Conservation (phyloP, 2,888 invertebrate genomes). For the Strigamia transsilvanica region DNA sequence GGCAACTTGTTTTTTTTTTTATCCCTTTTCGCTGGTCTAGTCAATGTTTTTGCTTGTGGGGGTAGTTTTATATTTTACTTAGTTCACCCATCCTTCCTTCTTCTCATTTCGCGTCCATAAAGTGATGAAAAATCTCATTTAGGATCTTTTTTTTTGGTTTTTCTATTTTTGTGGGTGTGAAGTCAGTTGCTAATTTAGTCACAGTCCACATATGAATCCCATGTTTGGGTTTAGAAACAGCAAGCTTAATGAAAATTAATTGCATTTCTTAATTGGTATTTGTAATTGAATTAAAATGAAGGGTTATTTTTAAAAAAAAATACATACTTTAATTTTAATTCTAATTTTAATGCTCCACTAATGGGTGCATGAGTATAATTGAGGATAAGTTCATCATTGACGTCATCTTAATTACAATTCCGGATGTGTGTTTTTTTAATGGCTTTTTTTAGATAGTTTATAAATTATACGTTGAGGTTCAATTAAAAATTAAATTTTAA, state of each 20-base stretch:
- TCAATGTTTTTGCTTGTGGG: neutral
- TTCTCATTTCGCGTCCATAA: constrained; percentile 17
- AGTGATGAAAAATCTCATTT: constrained; percentile 29
- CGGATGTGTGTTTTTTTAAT: neutral
- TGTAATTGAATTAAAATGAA: constrained; percentile 28
- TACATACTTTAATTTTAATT: neutral
- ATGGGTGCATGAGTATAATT: neutral
- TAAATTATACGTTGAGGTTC: neutral
- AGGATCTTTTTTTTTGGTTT: neutral
- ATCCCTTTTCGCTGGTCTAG: constrained; percentile 1
- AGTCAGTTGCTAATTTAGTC: constrained; percentile 39
- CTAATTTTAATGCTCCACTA: neutral
- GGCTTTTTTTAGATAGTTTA: neutral
- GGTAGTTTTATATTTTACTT: constrained; percentile 9
- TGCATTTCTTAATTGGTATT: constrained; percentile 19
- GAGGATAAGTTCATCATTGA: constrained; percentile 26
- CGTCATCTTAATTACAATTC: constrained; percentile 40
- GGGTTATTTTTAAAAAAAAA: neutral
- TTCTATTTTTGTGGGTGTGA: constrained; percentile 13
- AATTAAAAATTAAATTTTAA: neutral
- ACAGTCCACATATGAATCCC: constrained; percentile 13
- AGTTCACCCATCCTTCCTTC: neutral
- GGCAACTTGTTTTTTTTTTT: constrained; percentile 42
- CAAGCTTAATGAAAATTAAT: constrained; percentile 33
- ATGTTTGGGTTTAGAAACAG: constrained; percentile 16